Percentiles rank a stretch among this genome's conserved stretches.
These are phyloP conservation scores for Capromys pilorides DNA, from an alignment of 2,797 vertebrate genomes.

Conservation along the genomic window DNA sequence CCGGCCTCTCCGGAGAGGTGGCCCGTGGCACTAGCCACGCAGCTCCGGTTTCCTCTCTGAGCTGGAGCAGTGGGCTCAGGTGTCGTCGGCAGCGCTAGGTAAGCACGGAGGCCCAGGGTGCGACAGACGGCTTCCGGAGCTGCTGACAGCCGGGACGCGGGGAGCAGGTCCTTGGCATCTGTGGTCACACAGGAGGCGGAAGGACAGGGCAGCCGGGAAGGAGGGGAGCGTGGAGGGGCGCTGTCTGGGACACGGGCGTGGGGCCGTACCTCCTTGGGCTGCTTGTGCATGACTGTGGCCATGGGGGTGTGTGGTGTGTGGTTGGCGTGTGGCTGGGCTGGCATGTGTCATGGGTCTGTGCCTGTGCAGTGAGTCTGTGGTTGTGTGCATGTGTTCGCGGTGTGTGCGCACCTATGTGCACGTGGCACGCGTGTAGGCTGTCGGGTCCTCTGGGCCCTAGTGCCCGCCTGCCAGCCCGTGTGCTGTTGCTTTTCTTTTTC, in stretches of 20 bases:
- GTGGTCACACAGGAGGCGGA: accelerated
- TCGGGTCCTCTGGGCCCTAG: neutral
- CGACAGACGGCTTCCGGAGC: neutral
- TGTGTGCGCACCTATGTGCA: neutral
- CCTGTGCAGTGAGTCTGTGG: neutral
- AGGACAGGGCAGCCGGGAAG: neutral
- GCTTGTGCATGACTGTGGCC: neutral
- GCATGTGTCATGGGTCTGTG: neutral
- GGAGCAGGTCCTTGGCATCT: too few species aligned
- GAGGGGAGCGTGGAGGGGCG: neutral
- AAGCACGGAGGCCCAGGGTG: neutral
- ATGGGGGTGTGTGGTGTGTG: neutral
- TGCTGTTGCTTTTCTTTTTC: neutral
- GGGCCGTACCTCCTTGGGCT: neutral
- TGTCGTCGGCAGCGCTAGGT: neutral
- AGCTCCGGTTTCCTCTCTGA: neutral
- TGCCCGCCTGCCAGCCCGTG: neutral
- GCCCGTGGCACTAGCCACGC: neutral
- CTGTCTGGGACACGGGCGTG: too few species aligned
- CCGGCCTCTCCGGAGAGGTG: neutral
- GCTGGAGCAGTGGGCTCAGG: neutral
- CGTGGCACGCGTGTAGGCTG: neutral
- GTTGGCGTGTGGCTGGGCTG: neutral
- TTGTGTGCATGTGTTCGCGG: neutral
- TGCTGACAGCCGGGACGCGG: too few species aligned